Evolutionary conservation across 2,888 invertebrate genomes (phyloP).

Genomic region (Ochlodes sylvanus): DNA sequence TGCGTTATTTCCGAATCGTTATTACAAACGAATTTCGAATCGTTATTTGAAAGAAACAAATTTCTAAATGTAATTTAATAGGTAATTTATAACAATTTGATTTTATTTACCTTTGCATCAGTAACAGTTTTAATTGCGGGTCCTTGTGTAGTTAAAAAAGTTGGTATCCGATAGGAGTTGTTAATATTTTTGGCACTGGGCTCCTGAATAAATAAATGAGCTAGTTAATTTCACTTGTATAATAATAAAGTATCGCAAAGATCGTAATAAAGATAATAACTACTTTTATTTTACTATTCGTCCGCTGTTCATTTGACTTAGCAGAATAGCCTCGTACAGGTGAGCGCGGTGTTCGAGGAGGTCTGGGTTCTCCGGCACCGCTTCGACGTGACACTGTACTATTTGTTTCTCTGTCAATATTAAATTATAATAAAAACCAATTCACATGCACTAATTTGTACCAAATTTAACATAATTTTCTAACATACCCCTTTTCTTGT

Average conservation of each 20-base stretch:
- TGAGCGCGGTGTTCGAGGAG: conserved; percentile 44
- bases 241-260: background rate
- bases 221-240: background rate
- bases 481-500: conserved; percentile 54
- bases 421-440: conserved; percentile 47
- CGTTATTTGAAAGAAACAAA: too few relatives aligned
- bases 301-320: conserved; percentile 44
- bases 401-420: conserved; percentile 45
- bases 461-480: background rate
- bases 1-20: too few relatives aligned
- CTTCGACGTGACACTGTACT: conserved; percentile 52
- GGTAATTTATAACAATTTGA: too few relatives aligned
- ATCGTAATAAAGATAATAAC: background rate
- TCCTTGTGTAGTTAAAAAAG: conserved; percentile 63
- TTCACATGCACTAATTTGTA: too few relatives aligned
- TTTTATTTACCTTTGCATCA: conserved; percentile 65
- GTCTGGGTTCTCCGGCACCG: conserved; percentile 65
- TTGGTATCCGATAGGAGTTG: conserved; percentile 52
- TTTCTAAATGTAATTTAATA: too few relatives aligned
- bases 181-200: conserved; percentile 45
- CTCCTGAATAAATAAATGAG: conserved; percentile 48
- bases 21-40: background rate
- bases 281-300: conserved; percentile 14
- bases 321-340: conserved; percentile 46
- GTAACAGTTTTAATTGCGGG: conserved; percentile 65